Evolutionary conservation across 2,797 vertebrate genomes (phyloP), one percentile per base, ranked within the genome.

Genomic region (Pagetopsis macropterus): DNA sequence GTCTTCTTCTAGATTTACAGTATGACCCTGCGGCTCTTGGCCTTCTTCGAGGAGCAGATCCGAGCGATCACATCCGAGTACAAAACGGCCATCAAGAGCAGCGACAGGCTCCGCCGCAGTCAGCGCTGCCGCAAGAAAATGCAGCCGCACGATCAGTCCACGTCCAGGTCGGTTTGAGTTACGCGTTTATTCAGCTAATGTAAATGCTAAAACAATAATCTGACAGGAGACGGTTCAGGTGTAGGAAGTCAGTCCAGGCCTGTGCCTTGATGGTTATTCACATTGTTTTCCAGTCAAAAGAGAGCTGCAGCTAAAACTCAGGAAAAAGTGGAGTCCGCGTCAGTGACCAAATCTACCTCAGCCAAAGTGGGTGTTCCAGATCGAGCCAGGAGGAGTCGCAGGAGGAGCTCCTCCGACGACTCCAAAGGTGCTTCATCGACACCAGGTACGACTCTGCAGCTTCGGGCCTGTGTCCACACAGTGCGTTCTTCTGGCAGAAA

Each of bases 1-100:
- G 0, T 27, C 55, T 1, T 8, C 0, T 75, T 41, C 40, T 79
- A 99, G 98, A 99, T 98, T 89, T 98, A 99, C 70, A 98, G 97
- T 21, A 99, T 99, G 98, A 98, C 97, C 3, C 87, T 99, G 92
- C 96, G 97, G 50, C 91, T 99, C 50, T 97, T 98, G 52, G 97
- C 97, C 8, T 95, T 98, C 75, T 97, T 98, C 66, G 97, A 99
- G 88, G 97, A 98, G 89, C 95, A 95, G 78, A 97, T 99, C 88
- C 92, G 96, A 86, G 95, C 94, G 81, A 95, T 99, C 81, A 94
- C 96, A 86, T 97, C 96, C 0, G 96, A 98, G 80, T 98, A 96
- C 91, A 98, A 95, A 94, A 96, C 95, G 3, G 95, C 96, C n/a
- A 87, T 97, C 66, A 98, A 97, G 86, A 96, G 96, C 87, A 97